These are phyloP conservation scores for Ispidina lecontei DNA, from an alignment of 2,797 vertebrate genomes.

Conservation along the genomic window DNA sequence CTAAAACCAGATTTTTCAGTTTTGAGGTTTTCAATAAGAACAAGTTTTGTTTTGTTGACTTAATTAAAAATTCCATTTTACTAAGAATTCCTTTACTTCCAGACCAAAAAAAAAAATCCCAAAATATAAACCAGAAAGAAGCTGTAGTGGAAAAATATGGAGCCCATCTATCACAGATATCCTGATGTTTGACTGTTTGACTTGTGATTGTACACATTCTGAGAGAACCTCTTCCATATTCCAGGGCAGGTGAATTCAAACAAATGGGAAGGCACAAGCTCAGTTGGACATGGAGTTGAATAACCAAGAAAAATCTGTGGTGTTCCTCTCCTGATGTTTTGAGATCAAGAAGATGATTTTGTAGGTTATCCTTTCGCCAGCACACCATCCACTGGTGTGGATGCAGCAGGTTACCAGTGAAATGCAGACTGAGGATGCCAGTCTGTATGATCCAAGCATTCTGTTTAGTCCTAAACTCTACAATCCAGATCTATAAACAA, in stretches of 20 bases:
- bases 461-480: neutral
- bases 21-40: constrained; percentile 15
- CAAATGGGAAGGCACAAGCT: neutral
- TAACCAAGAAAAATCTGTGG: neutral
- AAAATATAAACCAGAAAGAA: constrained; percentile 36
- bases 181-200: neutral
- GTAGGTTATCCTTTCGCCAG: neutral
- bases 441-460: neutral
- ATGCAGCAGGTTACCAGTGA: neutral
- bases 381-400: neutral
- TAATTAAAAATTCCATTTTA: constrained; percentile 36
- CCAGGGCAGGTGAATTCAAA: neutral
- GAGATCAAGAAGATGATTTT: neutral
- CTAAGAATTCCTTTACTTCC: neutral
- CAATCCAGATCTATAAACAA: rapidly evolving
- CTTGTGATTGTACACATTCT: neutral
- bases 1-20: constrained; percentile 6
- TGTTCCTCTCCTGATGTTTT: neutral
- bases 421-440: neutral
- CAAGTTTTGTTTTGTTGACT: constrained; percentile 22
- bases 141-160: neutral
- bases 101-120: rapidly evolving
- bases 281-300: neutral
- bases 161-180: neutral
- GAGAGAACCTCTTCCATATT: neutral